Base-by-base conservation (phyloP, 2,888 invertebrate genomes). In the Ferrisia virgata region DNA sequence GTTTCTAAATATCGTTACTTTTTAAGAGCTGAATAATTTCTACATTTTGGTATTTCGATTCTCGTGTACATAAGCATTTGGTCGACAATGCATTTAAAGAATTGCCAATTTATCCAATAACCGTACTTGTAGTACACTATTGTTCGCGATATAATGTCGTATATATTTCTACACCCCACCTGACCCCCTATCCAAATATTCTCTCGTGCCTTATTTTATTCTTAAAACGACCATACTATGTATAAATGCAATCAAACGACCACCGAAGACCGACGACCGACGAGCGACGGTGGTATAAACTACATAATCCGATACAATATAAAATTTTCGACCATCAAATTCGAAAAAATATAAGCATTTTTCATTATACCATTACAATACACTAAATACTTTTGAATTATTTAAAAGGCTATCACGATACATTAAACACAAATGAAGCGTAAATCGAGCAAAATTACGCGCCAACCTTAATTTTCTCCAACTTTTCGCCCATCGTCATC, bases 1-100 rank as follows among this genome's bases (percentile, higher is more conserved):
- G 72, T 76, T 76, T 76, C 72, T 76, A 76, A 76, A 76, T 76
- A 76, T 76, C 72, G 72, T 76, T 76, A 76, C 72, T 76, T 76
- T 76, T 76, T 76, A 76, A 76, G 72, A 76, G 72, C 72, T 76
- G 72, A 76, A 76, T 76, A 76, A 76, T 76, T 76, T 36, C 72
- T 76, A 76, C 72, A 76, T 76, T 76, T 76, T 76, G 72, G 72
- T 76, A 76, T 76, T 76, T 76, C 72, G 72, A 76, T 76, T 76
- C 72, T 36, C 31, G 72, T 33, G n/a, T n/a, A n/a, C n/a, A 36
- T 76, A 36, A 76, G 33, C 18, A 76, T 36, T 76, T 18, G 36
- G 33, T 76, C 72, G 72, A 76, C 72, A 76, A 76, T 76, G 36
- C 72, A 76, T 76, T 76, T 76, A 76, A 76, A 76, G 72, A 76